Evolutionary conservation across 2,797 vertebrate species (phyloP), one percentile per base, ranked within the genome.

Genomic region (Sebastes reedi): DNA sequence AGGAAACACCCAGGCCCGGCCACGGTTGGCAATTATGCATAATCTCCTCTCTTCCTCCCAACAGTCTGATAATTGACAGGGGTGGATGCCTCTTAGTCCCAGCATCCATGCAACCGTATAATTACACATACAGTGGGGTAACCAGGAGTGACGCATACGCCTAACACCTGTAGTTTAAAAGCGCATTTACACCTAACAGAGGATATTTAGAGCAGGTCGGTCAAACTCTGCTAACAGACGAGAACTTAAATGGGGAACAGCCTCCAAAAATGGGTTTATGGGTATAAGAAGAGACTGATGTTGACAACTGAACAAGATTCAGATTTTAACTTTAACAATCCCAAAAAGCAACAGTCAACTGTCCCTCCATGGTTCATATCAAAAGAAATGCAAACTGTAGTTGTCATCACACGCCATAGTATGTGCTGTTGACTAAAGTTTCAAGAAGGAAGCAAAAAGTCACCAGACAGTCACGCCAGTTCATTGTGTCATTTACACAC

Each of bases 11-110:
- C 92, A 91, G 79, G 68, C 76, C 73, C 39, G 77, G 82, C 76
- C 81, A 85, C 67, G 79, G 89, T 72, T 88, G 83, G 88, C 88
- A 94, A 94, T 94, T 95, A 93, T 74, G 84, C 78, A 84, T 94
- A 95, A 96, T 94, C 93, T 91, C 84, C 84, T 83, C 82, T 83
- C 85, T 92, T 89, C 92, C 88, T 91, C 83, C 78, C 72, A 88
- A 79, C 88, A 82, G 81, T 81, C 83, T 83, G 89, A 89, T 94
- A 91, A 94, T 91, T 90, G 90, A 91, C 87, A 86, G 81, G 83
- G 84, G 82, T 42, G 80, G 86, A 84, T 86, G 74, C 76, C 75
- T 93, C 70, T 84, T 52, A 77, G 85, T 84, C 74, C 75, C 82
- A 82, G 79, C 80, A 85, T 74, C 76, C 77, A 85, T 54, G 77